phyloP scores from a whole-genome alignment of 2,113 vertebrate species.

The Parotia lawesii region DNA sequence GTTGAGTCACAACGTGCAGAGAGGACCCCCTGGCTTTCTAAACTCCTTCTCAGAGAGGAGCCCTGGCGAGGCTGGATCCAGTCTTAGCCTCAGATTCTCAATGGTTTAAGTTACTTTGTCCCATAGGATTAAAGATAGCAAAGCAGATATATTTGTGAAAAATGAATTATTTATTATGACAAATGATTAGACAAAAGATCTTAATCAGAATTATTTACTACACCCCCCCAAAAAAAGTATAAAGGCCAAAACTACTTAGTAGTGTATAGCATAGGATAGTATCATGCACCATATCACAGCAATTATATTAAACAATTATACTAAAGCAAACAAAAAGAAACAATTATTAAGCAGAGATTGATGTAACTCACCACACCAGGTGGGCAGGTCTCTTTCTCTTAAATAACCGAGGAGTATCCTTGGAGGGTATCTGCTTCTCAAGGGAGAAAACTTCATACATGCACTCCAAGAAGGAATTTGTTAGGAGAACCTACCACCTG shows the following conservation, averaged over 20 bases:
- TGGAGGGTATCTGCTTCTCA: background rate
- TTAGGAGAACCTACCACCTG: rapidly evolving
- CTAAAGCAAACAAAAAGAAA: background rate
- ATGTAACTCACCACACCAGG: background rate
- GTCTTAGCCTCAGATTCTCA: background rate
- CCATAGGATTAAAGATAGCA: background rate
- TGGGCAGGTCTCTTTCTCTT: background rate
- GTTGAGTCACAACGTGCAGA: background rate
- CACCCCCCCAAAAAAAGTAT: too few species aligned
- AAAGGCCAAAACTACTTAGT: background rate
- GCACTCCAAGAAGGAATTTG: background rate
- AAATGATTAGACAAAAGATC: background rate
- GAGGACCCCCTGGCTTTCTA: rapidly evolving
- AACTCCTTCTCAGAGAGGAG: background rate
- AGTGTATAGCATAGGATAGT: rapidly evolving
- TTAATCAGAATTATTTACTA: background rate
- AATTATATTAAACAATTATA: background rate
- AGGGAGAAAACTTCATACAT: background rate
- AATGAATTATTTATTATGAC: background rate
- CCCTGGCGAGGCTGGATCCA: background rate
- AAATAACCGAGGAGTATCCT: background rate
- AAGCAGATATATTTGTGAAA: background rate
- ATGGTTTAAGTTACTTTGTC: background rate
- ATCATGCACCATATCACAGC: background rate
- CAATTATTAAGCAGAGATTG: background rate